Evolutionary conservation across 2,888 invertebrate genomes (phyloP), one percentile per base, ranked within the genome.

Genomic region (Andrena bucephala): DNA sequence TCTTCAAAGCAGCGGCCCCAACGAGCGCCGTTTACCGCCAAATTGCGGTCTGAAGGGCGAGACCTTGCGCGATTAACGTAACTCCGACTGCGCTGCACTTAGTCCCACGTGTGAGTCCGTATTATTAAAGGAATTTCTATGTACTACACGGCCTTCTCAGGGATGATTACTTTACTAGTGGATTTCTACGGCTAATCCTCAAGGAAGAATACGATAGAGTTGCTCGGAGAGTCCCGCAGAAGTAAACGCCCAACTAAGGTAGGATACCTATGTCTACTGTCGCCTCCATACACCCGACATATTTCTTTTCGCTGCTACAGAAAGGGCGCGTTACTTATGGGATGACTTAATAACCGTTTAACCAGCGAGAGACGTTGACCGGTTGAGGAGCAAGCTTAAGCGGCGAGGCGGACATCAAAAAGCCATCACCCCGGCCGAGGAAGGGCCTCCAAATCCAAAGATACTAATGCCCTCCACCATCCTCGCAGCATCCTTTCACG

Each of bases 401-500:
- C 42, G 13, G 10, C 20, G 52, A 62, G 48, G 48, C 63, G 63
- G 36, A 69, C 78, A 78, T 78, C 67, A 74, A 78, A 79, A 79
- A 63, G n/a, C 70, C 75, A 79, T 79, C 68, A 65, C 33, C 33
- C 57, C 20, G 24, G 59, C 20, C 20, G 20, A 36, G 69, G 68
- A 73, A 69, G 60, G 36, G 73, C 57, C 59, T 29, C 65, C 52
- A 60, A 70, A 70, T 74, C 65, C 52, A 33, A 31, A 29, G 59
- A 62, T 67, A 79, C 73, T 75, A 84, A 84, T 77, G 77, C 67
- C 80, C 65, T 63, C 63, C 76, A 79, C 71, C 77, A 78, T 80
- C 79, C 77, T 54, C 77, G 77, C 71, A 76, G 75, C 72, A 84
- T 81, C 79, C 80, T 74, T 76, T 86, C 77, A 74, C 69, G 77